These are phyloP conservation scores for Allenopithecus nigroviridis DNA, from an alignment of 2,797 vertebrate species.

Conservation along the genomic window DNA sequence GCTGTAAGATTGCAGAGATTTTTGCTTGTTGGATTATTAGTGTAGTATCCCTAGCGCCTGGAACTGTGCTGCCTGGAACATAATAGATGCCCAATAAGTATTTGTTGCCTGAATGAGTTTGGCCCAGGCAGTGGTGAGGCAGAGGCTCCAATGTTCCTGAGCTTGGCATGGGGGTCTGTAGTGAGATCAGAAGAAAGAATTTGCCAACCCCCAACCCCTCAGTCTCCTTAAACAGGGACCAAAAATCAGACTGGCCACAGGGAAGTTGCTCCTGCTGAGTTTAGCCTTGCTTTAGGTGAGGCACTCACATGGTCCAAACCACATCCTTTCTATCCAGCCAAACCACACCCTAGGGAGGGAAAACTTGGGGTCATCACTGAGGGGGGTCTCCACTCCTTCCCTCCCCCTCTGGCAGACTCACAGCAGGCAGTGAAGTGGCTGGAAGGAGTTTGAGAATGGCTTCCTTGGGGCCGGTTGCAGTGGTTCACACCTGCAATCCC, in stretches of 20 bases:
- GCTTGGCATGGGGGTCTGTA: background rate
- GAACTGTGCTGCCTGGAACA: background rate
- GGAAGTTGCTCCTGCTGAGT: background rate
- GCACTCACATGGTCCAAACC: background rate
- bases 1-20: background rate
- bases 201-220: accelerated
- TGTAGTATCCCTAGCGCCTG: background rate
- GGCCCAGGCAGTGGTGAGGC: background rate
- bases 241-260: background rate
- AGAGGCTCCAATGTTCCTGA: background rate
- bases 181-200: background rate
- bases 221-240: background rate
- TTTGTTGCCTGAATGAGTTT: background rate
- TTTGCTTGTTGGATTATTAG: background rate
- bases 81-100: background rate
- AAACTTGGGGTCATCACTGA: background rate
- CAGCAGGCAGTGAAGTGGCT: background rate
- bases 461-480: background rate
- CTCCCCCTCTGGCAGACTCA: background rate
- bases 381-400: background rate
- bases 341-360: background rate
- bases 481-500: background rate
- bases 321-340: background rate
- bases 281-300: background rate
- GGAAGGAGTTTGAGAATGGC: background rate